Evolutionary conservation across 2,797 vertebrate species (phyloP).

Genomic region (Bradypus variegatus): DNA sequence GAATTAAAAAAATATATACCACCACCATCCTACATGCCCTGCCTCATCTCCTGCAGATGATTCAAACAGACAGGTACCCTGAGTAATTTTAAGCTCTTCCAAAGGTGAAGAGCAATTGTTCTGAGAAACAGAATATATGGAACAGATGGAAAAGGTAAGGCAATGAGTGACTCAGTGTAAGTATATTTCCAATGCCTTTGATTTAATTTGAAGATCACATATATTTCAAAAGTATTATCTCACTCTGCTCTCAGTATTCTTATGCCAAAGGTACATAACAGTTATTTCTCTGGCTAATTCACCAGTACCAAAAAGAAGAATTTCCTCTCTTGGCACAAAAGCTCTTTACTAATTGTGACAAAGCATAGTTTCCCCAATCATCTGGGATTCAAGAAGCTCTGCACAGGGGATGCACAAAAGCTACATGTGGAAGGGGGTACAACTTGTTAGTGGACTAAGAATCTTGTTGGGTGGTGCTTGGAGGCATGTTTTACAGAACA

Average conservation of each 20-base stretch:
- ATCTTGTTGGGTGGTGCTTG: background rate
- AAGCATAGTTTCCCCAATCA: background rate
- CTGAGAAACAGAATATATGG: background rate
- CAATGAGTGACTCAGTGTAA: background rate
- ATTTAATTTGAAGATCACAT: background rate
- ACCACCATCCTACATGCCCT: background rate
- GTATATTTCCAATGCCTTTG: background rate
- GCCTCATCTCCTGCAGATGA: background rate
- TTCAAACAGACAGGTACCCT: background rate
- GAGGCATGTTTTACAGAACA: background rate
- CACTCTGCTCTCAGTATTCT: background rate
- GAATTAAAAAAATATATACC: too few relatives aligned
- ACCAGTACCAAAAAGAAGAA: background rate
- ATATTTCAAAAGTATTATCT: background rate
- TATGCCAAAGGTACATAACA: background rate
- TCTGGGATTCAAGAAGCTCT: background rate
- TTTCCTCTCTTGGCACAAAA: background rate
- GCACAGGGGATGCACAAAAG: background rate
- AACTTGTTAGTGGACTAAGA: background rate
- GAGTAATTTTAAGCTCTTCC: background rate
- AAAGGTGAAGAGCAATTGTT: background rate
- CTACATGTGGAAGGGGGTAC: too few relatives aligned
- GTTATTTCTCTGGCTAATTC: background rate
- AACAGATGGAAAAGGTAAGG: background rate
- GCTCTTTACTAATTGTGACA: background rate